Evolutionary conservation across 2,888 invertebrate genomes (phyloP).

Genomic region (Eurytoma californica): DNA sequence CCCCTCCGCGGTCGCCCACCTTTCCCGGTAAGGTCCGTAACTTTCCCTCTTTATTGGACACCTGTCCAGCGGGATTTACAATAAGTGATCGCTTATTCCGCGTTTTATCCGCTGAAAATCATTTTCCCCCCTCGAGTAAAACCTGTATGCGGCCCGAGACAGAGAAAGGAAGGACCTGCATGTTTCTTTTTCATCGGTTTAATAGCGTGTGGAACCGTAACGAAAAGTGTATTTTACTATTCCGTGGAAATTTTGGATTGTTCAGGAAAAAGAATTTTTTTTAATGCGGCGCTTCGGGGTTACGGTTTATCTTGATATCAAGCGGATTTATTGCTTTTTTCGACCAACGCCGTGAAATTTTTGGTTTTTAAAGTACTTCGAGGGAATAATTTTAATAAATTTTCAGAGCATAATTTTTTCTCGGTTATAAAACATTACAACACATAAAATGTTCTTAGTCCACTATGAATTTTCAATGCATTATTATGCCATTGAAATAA

Average conservation of each 20-base stretch:
- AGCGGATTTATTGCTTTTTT: too few species aligned
- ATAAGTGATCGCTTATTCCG: conserved; percentile 51
- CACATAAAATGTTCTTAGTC: too few species aligned
- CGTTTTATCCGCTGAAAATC: conserved; percentile 30
- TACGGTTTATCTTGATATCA: too few species aligned
- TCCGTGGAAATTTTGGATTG: background rate
- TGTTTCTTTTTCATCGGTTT: conserved; percentile 4
- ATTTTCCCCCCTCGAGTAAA: conserved; percentile 31
- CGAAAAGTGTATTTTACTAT: conserved; percentile 18
- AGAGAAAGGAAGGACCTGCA: background rate
- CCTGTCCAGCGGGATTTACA: conserved; percentile 53
- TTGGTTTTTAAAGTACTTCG: too few species aligned
- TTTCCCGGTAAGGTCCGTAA: conserved; percentile 51
- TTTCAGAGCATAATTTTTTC: too few species aligned
- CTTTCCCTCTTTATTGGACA: conserved; percentile 54
- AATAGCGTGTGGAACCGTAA: conserved; percentile 21
- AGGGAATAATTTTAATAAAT: too few species aligned
- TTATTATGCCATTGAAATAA: too few species aligned
- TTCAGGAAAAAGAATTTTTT: background rate
- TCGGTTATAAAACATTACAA: too few species aligned
- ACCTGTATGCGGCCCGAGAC: background rate
- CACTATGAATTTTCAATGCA: too few species aligned
- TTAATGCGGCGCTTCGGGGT: too few species aligned
- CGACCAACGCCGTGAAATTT: too few species aligned
- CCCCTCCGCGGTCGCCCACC: conserved; percentile 7